Percentiles rank a stretch among this genome's conserved stretches.
These are phyloP conservation scores for Semibalanus balanoides DNA, from an alignment of 1,140 invertebrate genomes.

Conservation along the genomic window DNA sequence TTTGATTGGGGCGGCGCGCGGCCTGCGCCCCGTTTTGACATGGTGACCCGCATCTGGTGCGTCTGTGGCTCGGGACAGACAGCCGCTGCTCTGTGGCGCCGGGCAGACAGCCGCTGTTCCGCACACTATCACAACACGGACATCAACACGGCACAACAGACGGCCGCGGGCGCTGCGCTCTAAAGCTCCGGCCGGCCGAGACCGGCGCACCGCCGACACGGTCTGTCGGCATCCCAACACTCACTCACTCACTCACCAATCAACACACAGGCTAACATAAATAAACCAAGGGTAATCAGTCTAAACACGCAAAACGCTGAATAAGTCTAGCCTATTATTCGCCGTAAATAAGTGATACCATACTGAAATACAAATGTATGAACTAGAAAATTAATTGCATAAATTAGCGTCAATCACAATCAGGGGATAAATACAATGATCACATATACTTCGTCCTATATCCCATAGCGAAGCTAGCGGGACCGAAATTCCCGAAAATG, in stretches of 20 bases:
- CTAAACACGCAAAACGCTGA: not conserved
- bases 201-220: too few relatives aligned
- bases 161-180: too few relatives aligned
- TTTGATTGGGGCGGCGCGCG: too few relatives aligned
- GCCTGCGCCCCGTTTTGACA: not conserved
- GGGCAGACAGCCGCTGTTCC: too few relatives aligned
- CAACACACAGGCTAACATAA: not conserved
- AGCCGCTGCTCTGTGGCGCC: too few relatives aligned
- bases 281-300: not conserved
- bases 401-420: not conserved
- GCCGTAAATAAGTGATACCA: not conserved
- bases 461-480: not conserved
- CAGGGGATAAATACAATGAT: not conserved
- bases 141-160: not conserved
- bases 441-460: not conserved
- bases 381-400: constrained; percentile 3
- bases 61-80: not conserved
- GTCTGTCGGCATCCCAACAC: too few relatives aligned
- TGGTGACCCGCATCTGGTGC: constrained; percentile 1
- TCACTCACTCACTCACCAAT: not conserved
- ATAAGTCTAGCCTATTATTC: not conserved
- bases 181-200: too few relatives aligned
- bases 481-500: not conserved
- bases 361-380: not conserved
- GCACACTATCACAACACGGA: not conserved